phyloP scores from a whole-genome alignment of 2,888 invertebrate genomes.

The Agrochola macilenta region DNA sequence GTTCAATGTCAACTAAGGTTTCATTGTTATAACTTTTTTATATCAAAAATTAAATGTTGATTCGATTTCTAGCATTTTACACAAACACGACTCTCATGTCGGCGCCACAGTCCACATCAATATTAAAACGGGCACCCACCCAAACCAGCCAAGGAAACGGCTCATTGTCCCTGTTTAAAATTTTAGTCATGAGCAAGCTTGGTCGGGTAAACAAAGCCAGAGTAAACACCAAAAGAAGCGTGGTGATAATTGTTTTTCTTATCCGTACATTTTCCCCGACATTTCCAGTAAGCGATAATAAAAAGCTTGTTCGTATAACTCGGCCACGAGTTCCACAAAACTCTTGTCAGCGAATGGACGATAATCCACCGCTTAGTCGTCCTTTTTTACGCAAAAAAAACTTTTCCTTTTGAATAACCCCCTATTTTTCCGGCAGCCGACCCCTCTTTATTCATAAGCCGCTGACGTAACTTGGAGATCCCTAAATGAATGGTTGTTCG shows the following conservation, averaged over 20 bases:
- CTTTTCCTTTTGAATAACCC: constrained; percentile 87
- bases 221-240: constrained; percentile 67
- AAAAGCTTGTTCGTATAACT: constrained; percentile 81
- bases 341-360: constrained; percentile 85
- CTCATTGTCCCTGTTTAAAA: constrained; percentile 70
- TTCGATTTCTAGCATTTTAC: constrained; percentile 27
- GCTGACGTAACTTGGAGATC: constrained; percentile 88
- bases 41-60: constrained; percentile 19
- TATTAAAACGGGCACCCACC: constrained; percentile 61
- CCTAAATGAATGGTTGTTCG: constrained; percentile 90
- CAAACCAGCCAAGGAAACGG: constrained; percentile 65
- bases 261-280: constrained; percentile 72
- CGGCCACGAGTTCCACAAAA: constrained; percentile 83
- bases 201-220: constrained; percentile 56
- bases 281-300: constrained; percentile 79
- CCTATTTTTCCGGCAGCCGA: constrained; percentile 84
- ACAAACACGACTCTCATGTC: constrained; percentile 20
- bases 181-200: constrained; percentile 67
- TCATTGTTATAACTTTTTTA: constrained; percentile 12
- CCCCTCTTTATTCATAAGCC: constrained; percentile 89
- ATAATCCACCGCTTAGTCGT: constrained; percentile 87
- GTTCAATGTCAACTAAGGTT: constrained; percentile 15
- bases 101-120: constrained; percentile 57
- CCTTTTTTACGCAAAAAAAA: constrained; percentile 84
- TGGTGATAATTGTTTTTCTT: constrained; percentile 78